These are phyloP conservation scores for Torymus texanus DNA, from an alignment of 2,888 invertebrate genomes.

Conservation along the genomic window DNA sequence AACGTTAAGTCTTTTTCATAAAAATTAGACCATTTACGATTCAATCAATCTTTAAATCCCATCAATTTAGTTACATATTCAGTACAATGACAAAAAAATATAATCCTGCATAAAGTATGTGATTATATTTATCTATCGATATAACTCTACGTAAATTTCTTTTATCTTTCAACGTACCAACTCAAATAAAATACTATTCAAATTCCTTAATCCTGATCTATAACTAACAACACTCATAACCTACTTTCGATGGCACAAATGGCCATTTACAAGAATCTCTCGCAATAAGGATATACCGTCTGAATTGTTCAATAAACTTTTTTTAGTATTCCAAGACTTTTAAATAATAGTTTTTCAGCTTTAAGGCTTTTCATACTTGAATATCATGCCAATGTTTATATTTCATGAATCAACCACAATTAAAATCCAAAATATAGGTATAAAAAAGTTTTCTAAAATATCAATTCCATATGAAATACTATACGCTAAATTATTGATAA, in stretches of 20 bases:
- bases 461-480: too few relatives aligned
- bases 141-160: conserved; percentile 32
- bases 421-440: too few relatives aligned
- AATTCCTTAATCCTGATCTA: neutral
- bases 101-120: conserved; percentile 33
- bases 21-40: conserved; percentile 44
- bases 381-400: neutral
- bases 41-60: conserved; percentile 37
- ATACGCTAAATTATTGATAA: too few relatives aligned
- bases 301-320: conserved; percentile 33
- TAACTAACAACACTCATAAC: conserved; percentile 31
- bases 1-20: conserved; percentile 45
- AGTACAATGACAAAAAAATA: conserved; percentile 44
- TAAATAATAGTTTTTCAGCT: neutral
- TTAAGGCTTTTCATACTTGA: conserved; percentile 12
- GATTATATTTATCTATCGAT: conserved; percentile 34
- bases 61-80: conserved; percentile 37
- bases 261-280: conserved; percentile 29
- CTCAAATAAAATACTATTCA: conserved; percentile 18
- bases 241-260: conserved; percentile 51
- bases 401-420: neutral
- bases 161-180: conserved; percentile 28
- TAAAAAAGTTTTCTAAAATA: too few relatives aligned
- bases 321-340: conserved; percentile 5
- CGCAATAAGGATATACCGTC: conserved; percentile 11